Conservation (phyloP, 2,113 vertebrate species). For the Zeus faber region DNA sequence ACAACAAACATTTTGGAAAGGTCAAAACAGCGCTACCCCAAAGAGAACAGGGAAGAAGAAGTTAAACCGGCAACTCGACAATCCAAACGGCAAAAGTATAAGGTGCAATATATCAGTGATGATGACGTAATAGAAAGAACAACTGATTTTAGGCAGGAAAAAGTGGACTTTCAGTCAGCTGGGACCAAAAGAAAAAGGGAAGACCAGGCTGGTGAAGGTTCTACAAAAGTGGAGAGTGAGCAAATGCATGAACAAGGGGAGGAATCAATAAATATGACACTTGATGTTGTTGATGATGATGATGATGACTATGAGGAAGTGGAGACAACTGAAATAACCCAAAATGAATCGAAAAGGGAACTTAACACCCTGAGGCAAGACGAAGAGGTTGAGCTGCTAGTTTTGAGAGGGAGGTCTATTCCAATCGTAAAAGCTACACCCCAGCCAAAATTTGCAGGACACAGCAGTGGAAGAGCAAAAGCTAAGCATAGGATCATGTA, state of each 20-base stretch:
- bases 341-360: slow-evolving; percentile 10
- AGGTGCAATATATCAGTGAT: slow-evolving; percentile 65
- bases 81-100: slow-evolving; percentile 3
- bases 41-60: slow-evolving; percentile 23
- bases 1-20: too few species aligned
- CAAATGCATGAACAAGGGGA: slow-evolving; percentile 31
- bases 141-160: slow-evolving; percentile 44
- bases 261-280: slow-evolving; percentile 24
- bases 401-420: slow-evolving; percentile 60
- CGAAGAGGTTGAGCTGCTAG: slow-evolving; percentile 60
- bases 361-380: slow-evolving; percentile 19
- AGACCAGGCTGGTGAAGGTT: slow-evolving; percentile 54
- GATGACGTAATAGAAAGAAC: slow-evolving; percentile 55
- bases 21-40: not conserved
- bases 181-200: slow-evolving; percentile 30
- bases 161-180: slow-evolving; percentile 67
- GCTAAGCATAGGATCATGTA: not conserved
- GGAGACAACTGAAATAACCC: slow-evolving; percentile 30
- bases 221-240: slow-evolving; percentile 45
- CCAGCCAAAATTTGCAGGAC: not conserved
- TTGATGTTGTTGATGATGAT: slow-evolving; percentile 56
- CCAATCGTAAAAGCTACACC: slow-evolving; percentile 17
- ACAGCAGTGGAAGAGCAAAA: not conserved
- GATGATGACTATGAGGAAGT: too few species aligned
- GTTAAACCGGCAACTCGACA: slow-evolving; percentile 5